Base-by-base conservation (phyloP, 2,888 invertebrate genomes). In the Tolmerus cingulatus region DNA sequence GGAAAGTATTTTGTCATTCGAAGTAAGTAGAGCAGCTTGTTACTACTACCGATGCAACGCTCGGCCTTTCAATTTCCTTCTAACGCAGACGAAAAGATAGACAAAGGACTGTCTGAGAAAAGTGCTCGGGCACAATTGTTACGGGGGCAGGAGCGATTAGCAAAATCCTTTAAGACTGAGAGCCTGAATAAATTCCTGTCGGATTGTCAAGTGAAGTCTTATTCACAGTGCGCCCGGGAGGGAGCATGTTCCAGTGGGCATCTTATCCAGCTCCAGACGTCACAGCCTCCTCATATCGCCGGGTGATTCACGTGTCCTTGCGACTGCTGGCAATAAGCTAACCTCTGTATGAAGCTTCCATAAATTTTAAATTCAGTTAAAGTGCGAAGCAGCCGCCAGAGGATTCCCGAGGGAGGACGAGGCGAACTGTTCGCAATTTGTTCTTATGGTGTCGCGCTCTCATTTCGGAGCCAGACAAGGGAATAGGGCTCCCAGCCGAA, bases 361-460 rank as follows among this genome's bases (percentile, higher is more conserved):
- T 76, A 34, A 76, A 76, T 76, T 76, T 76, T 76, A 76, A 76
- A 76, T 37, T 76, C 76, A 76, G 37, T 76, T 76, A 76, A 76
- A 76, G 76, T 76, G 76, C 76, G 76, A 76, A 76, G 76, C 76
- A 37, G 34, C 34, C 76, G 76, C 34, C 37, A 34, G 19, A 37
- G 76, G 16, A 34, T 76, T 0, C 76, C 1, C 66, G 23, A 14
- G 23, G 66, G 19, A 37, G 76, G 37, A 37, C 16, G 76, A 34
- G 19, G 19, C 16, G 34, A 34, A n/a, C 76, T 34, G 34, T 76
- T 76, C 37, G 76, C 37, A 76, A 76, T 76, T 76, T 76, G 76
- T 76, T 76, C 76, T 76, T 76, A 76, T 76, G 34, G 76, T 76
- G 76, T 76, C 76, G 76, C 76, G 76, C 34, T 76, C 37, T n/a